A percentile compares a stretch with the other conserved stretches of the same genome.
Conservation (phyloP, 2,888 invertebrate genomes). For the Lucinisca nassula region DNA sequence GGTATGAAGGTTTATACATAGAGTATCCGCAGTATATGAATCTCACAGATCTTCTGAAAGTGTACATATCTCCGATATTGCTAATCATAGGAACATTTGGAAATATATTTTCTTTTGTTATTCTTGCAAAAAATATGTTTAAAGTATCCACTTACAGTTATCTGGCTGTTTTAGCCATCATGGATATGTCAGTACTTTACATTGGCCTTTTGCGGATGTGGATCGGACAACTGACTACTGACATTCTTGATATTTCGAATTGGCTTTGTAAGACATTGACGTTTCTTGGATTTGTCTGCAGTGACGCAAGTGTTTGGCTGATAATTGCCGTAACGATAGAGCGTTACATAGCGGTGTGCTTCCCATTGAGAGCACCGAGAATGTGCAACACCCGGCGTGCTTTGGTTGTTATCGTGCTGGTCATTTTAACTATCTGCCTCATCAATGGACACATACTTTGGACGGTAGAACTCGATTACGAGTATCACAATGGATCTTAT, state of each 20-base stretch:
- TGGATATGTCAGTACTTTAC: constrained; percentile 86
- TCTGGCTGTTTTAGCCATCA: constrained; percentile 85
- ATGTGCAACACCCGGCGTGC: constrained; percentile 81
- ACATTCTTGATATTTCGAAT: constrained; percentile 79
- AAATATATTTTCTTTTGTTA: constrained; percentile 85
- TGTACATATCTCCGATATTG: constrained; percentile 85
- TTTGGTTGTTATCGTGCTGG: constrained; percentile 73
- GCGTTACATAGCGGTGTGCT: constrained; percentile 86
- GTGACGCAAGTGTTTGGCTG: constrained; percentile 87
- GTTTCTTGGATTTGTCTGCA: constrained; percentile 83
- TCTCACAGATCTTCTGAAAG: constrained; percentile 64
- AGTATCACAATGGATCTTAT: constrained; percentile 61
- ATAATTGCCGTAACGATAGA: constrained; percentile 87
- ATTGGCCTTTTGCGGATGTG: constrained; percentile 86
- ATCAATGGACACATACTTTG: constrained; percentile 85
- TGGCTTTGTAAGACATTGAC: constrained; percentile 84
- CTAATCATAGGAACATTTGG: constrained; percentile 86
- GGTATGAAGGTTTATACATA: not conserved
- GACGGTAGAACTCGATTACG: constrained; percentile 78
- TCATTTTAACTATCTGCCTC: constrained; percentile 77
- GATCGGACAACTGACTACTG: constrained; percentile 84
- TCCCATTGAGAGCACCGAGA: constrained; percentile 83
- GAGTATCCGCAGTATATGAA: constrained; percentile 51
- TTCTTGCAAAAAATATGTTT: constrained; percentile 83
- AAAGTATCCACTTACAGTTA: constrained; percentile 87